Evolutionary conservation across 2,113 vertebrate species (phyloP), one percentile per base, ranked within the genome.

Genomic region (Boleophthalmus pectinirostris): DNA sequence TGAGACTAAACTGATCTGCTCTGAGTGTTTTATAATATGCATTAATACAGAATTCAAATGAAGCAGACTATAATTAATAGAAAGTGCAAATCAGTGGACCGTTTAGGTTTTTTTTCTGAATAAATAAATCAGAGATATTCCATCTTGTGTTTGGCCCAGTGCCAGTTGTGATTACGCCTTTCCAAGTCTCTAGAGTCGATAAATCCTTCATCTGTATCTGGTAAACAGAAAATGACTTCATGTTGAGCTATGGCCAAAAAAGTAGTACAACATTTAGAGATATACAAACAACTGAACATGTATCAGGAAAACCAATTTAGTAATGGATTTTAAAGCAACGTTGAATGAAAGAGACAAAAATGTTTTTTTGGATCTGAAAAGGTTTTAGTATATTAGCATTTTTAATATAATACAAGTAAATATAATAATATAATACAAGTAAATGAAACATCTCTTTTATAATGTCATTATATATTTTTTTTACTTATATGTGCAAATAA

Each of bases 91-190:
- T 71, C 74, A 66, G 3, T 80, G 83, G 81, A 76, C 75, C 75
- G 13, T 77, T 51, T 79, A 63, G 81, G 81, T 8, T 61, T 79
- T 87, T n/a, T 85, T 84, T 74, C 71, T 74, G 72, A 82, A 88
- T 81, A 82, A 81, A 80, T 78, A 38, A 82, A 81, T 72, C 38
- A 68, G 69, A 69, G 85, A 83, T 45, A 68, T 67, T 71, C 21
- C 69, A 60, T 24, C 65, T 24, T 24, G 45, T 68, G 46, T 58
- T 25, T 79, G 80, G 77, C 79, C 74, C 68, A 25, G 69, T 82
- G 83, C 83, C 86, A 85, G 78, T 73, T 83, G 16, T 66, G 73
- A 80, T 64, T 64, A 84, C 72, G 70, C 46, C 58, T 71, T 82
- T 83, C 74, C 29, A 78, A 65, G 60, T 76, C 79, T 64, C 38